Conservation (phyloP, 2,113 vertebrate genomes). For the Asarcornis scutulata region DNA sequence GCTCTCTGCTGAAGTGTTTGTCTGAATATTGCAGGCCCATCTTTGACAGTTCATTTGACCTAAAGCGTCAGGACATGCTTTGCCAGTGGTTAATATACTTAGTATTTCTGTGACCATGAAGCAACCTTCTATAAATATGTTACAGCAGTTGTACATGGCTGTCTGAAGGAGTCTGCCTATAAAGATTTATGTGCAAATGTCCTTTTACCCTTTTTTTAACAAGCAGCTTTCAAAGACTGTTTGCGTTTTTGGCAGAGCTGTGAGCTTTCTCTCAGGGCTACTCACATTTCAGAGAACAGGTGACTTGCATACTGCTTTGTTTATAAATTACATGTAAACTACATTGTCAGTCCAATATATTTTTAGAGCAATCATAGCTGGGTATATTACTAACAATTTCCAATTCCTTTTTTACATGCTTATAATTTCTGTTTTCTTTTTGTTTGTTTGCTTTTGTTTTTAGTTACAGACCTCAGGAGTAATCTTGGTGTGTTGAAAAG, state of each 20-base stretch:
- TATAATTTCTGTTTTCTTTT: not conserved
- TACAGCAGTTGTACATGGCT: conserved; percentile 35
- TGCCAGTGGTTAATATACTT: not conserved
- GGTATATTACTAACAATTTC: not conserved
- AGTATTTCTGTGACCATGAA: conserved; percentile 48
- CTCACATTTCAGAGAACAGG: conserved; percentile 56
- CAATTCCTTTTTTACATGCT: not conserved
- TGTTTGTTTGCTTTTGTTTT: not conserved
- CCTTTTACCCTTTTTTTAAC: conserved; percentile 51
- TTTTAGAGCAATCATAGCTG: not conserved
- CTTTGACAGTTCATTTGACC: not conserved
- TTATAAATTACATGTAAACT: conserved; percentile 57
- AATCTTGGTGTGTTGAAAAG: not conserved
- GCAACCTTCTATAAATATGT: conserved; percentile 46
- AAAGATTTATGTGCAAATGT: conserved; percentile 60
- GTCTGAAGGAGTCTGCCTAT: conserved; percentile 27
- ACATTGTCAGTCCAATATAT: not conserved
- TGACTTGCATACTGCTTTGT: conserved; percentile 28
- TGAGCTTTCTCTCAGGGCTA: conserved; percentile 1
- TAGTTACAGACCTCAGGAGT: not conserved
- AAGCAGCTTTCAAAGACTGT: conserved; percentile 47
- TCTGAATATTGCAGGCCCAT: not conserved
- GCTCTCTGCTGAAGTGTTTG: not conserved
- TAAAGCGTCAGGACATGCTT: not conserved
- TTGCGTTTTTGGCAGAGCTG: conserved; percentile 43